Base-by-base conservation (phyloP, 2,797 vertebrate species). In the Bovichtus diacanthus region DNA sequence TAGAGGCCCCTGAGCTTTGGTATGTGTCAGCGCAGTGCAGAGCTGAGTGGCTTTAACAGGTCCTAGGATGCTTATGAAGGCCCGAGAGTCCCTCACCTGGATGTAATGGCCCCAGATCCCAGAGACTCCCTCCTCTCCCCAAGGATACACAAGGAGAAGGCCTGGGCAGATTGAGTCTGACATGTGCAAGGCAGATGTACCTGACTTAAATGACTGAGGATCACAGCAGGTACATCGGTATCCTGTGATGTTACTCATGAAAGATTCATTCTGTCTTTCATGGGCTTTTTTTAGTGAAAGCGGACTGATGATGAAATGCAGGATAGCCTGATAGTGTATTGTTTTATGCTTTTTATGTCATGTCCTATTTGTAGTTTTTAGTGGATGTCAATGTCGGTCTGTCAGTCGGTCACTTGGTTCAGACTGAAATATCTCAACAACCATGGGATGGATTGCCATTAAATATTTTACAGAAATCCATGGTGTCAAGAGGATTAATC, bases 11-110 rank as follows among this genome's bases (percentile, higher is more conserved):
- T 18, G 27, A 74, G 78, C 53, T 86, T 80, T 70, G 54, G 68
- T 66, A 58, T 77, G 83, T 83, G 81, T 87, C 80, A 75, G 83
- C 54, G 2, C 74, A 58, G 82, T 31, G 74, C 79, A 72, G 77
- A 79, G 84, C 76, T 78, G 81, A 88, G 74, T 72, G 70, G 74
- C 74, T 90, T 91, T 92, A 91, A 91, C 87, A 39, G 82, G 82
- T 80, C 90, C 82, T 73, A 47, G 58, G 85, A 84, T 70, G 70
- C 85, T 70, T 82, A 74, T 88, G 85, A 89, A 87, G 84, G 41
- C 41, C 68, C 47, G 49, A 66, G 70, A 89, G 59, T 76, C 76
- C 76, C 64, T 88, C 86, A 90, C 88, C 90, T 90, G 84, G 63
- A 88, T 77, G 81, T 85, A 88, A 91, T 80, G 66, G 66, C 67